Evolutionary conservation across 2,113 vertebrate species (phyloP), one percentile per base, ranked within the genome.

Genomic region (Archilochus colubris): DNA sequence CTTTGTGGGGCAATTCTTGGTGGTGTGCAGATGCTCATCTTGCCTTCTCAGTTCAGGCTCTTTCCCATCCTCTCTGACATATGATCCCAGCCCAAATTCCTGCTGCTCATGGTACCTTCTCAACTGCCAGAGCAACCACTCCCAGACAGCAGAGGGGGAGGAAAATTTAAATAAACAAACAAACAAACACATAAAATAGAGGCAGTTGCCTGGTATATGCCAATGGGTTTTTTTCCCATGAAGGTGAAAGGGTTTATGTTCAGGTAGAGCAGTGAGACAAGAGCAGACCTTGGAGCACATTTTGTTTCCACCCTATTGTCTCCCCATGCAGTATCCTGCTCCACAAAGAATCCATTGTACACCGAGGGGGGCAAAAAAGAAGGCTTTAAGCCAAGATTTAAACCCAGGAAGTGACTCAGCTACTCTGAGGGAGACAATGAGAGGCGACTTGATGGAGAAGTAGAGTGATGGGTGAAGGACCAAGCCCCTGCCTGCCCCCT

Each of bases 371-470:
- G 13, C 15, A 40, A 23, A 22, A 46, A 57, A 14, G 66, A 81
- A 73, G 38, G 70, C 93, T 85, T 86, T 63, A 95, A 91, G 86
- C 79, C 94, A 96, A 95, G 77, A 92, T 92, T 96, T 96, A 94
- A 93, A 82, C 92, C 82, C 94, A 94, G 96, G 94, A 97, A 95
- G 80, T 92, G 93, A 93, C 94, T 96, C 93, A 95, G 88, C 86
- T 93, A 77, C 69, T 91, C 50, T 48, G 54, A 93, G 57, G 51
- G 70, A 96, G 76, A 96, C 83, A 96, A 97, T 95, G 2, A 68
- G 54, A 91, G 67, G 77, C 9, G 20, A 91, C 81, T 69, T 55
- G 46, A 67, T 1, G 0, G 67, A 70, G 50, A 85, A 5, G 6
- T 3, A 8, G 33, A 58, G 70, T 67, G 73, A 78, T 4, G 3